Evolutionary conservation across 2,797 vertebrate species (phyloP), one percentile per base, ranked within the genome.

Genomic region (Pseudochaenichthys georgianus): DNA sequence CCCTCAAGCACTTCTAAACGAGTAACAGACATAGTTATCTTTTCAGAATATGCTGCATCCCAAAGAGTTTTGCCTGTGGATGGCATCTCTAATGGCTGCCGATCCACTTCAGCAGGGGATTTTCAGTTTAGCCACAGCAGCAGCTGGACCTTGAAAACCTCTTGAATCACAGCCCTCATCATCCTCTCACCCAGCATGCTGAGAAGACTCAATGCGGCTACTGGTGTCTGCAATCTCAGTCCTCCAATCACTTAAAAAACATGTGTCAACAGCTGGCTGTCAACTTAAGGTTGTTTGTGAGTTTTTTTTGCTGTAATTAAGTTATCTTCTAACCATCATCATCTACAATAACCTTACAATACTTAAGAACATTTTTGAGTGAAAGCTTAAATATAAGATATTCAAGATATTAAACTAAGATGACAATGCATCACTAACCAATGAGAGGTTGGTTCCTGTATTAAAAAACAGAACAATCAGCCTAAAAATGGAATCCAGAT

Each of bases 201-300:
- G 65, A 72, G 59, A 67, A 75, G 78, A 55, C n/a, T 64, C 50
- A 13, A 52, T 17, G 5, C 13, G 38, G 64, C 59, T n/a, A 45
- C 63, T 75, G 10, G 9, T 19, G 19, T 61, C 51, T 11, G 10
- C 13, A 0, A 75, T 78, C 60, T 64, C 21, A 55, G 53, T 64
- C 73, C 21, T 57, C 45, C 63, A 64, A 47, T 23, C 48, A 6
- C 50, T 16, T 1, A 15, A 46, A n/a, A 48, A 72, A 73, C 38
- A 9, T 63, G 55, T 52, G 66, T 48, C 69, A 23, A 19, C 31
- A 65, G 65, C 61, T 55, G 64, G 74, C 2, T 48, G 59, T 71
- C 64, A 83, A 70, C 57, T 62, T 62, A 84, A 64, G 17, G n/a
- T 17, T 51, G 53, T 75, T 66, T 64, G 17, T 67, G 66, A 76